phyloP scores from a whole-genome alignment of 2,888 invertebrate genomes.

The Phrixothrix hirtus region DNA sequence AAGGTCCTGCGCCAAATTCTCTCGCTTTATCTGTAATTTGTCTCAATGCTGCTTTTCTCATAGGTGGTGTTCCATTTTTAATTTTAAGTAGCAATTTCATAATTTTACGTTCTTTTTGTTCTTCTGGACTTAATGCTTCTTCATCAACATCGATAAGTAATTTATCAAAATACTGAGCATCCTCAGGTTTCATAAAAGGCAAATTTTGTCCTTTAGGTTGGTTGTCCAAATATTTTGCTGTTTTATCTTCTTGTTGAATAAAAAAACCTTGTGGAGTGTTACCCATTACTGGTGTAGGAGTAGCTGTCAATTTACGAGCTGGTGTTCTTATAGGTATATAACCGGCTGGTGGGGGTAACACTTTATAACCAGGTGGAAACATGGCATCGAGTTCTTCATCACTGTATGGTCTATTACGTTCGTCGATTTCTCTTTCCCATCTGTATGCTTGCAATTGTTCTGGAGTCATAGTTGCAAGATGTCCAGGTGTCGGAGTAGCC shows the following conservation, averaged over 20 bases:
- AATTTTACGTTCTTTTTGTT: constrained; percentile 97
- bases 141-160: constrained; percentile 97
- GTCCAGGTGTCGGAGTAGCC: constrained; percentile 97
- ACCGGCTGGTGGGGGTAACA: constrained; percentile 91
- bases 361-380: constrained; percentile 98
- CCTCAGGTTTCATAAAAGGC: constrained; percentile 99
- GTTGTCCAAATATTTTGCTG: constrained; percentile 88
- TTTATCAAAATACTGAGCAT: constrained; percentile 99
- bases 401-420: constrained; percentile 91
- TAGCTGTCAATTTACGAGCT: constrained; percentile 95
- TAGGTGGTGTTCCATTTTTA: constrained; percentile 99
- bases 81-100: constrained; percentile 98
- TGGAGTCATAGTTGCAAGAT: constrained; percentile 97
- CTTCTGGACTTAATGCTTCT: constrained; percentile 91
- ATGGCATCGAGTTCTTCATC: constrained; percentile 97
- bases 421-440: constrained; percentile 99
- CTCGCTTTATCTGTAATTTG: constrained; percentile 99
- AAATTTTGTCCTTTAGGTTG: constrained; percentile 95
- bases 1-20: constrained; percentile 96
- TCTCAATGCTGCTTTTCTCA: constrained; percentile 96
- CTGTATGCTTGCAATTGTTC: constrained; percentile 97
- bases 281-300: constrained; percentile 94
- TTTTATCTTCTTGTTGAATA: constrained; percentile 89
- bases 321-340: constrained; percentile 72
- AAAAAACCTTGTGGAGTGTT: constrained; percentile 89